Base-by-base conservation (phyloP, 64 coral and sea anemone genomes). In the Montipora foliosa region DNA sequence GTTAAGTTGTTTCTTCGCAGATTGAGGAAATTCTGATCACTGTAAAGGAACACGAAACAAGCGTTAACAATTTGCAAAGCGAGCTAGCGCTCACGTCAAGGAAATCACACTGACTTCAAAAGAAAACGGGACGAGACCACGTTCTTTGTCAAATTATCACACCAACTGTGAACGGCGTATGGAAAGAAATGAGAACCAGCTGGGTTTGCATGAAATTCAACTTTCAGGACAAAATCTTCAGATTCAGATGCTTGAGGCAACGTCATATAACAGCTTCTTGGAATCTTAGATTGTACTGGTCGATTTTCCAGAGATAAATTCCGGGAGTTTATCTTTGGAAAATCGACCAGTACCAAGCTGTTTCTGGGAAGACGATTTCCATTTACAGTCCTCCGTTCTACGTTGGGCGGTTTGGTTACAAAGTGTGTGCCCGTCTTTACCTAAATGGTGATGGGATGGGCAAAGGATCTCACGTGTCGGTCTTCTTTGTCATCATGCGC, bases 231-330 rank as follows among this genome's bases (percentile, higher is more conserved):
- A 91, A 37, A 78, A 91, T 64, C 20, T 91, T 51, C 80, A 80
- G 47, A 29, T 91, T 72, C 78, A 82, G 70, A 82, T 82, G 78
- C 89, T 91, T 10, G 64, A 91, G 24, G 78, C 89, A 24, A 91
- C 89, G 0, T 91, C 89, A 5, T 91, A 91, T 16, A 78, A 91
- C 44, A 79, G 89, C 81, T 12, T 69, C 82, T 19, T 91, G 89
- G 89, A 91, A 24, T 24, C 24, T 24, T 24, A 91, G 81, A 91
- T 91, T 25, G 89, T 82, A 49, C 47, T 49, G 9, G 81, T 46
- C 47, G 37, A 61, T 24, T 24, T 24, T 24, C 24, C 24, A 24
- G 24, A 24, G 24, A 24, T 24, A 24, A 24, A 24, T 24, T 24
- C 24, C 24, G 24, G 24, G 24, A 24, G 24, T 24, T 24, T 24